Conservation (phyloP, 2,113 vertebrate species). For the Anolis carolinensis region DNA sequence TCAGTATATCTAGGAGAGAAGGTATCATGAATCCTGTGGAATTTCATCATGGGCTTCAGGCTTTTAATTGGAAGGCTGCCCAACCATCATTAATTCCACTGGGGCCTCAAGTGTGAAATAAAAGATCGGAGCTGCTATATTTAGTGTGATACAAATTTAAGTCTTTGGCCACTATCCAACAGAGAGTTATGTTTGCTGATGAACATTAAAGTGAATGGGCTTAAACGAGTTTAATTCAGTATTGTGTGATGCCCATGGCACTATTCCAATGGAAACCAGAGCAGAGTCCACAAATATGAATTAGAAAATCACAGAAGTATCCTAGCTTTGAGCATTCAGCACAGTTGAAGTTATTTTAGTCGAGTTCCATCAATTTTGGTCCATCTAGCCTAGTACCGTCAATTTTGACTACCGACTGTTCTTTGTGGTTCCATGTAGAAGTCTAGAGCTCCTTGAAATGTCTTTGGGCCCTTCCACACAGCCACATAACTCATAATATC, state of each 20-base stretch:
- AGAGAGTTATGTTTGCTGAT: neutral
- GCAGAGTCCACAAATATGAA: neutral
- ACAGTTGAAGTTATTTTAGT: neutral
- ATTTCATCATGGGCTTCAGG: conserved; percentile 34
- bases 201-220: neutral
- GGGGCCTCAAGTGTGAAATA: conserved; percentile 36
- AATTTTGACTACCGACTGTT: no score
- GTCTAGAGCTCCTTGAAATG: no score
- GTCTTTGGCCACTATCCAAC: neutral
- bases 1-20: conserved; percentile 53
- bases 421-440: no score
- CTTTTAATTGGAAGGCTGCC: conserved; percentile 53
- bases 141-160: conserved; percentile 40
- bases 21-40: conserved; percentile 46
- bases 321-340: neutral
- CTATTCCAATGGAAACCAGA: neutral
- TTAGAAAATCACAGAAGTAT: neutral
- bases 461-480: no score
- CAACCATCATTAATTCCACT: conserved; percentile 46
- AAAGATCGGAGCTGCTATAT: conserved; percentile 44
- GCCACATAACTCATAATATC: no score
- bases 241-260: neutral
- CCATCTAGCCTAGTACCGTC: neutral
- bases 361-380: neutral
- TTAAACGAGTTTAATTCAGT: neutral